These are phyloP conservation scores for Muscidifurax raptorellus DNA, from an alignment of 1,140 invertebrate species.

Conservation along the genomic window DNA sequence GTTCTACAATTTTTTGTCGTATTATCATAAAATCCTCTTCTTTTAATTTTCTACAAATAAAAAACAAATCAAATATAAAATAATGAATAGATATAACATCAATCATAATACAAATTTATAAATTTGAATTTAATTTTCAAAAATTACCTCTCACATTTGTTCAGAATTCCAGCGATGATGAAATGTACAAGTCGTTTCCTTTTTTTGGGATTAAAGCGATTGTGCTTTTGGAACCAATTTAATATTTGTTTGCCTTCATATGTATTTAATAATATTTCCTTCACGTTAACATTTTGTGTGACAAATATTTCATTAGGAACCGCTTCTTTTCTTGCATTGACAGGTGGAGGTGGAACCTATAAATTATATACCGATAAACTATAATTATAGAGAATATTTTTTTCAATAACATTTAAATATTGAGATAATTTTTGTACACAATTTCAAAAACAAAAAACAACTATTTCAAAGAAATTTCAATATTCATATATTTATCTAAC, in stretches of 20 bases:
- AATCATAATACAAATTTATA: not conserved
- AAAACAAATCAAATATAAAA: not conserved
- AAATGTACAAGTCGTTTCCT: not conserved
- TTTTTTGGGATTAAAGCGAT: not conserved
- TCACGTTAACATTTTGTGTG: not conserved
- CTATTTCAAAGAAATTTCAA: no score
- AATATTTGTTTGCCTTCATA: not conserved
- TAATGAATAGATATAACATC: no score
- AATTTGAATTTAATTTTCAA: no score
- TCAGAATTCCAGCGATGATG: not conserved
- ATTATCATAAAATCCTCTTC: not conserved
- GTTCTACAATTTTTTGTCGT: not conserved
- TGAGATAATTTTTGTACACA: no score
- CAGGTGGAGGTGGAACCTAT: no score
- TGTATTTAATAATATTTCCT: not conserved
- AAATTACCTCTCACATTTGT: not conserved
- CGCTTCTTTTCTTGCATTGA: no score
- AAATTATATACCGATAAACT: no score
- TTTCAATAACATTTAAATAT: not conserved
- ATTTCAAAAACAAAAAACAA: no score
- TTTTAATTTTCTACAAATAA: not conserved
- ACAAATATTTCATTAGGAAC: no score
- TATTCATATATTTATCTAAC: no score
- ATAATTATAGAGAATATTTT: not conserved
- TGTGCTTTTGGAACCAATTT: not conserved